phyloP scores from a whole-genome alignment of 1,140 invertebrate genomes.

The Drosophila pectinifera region DNA sequence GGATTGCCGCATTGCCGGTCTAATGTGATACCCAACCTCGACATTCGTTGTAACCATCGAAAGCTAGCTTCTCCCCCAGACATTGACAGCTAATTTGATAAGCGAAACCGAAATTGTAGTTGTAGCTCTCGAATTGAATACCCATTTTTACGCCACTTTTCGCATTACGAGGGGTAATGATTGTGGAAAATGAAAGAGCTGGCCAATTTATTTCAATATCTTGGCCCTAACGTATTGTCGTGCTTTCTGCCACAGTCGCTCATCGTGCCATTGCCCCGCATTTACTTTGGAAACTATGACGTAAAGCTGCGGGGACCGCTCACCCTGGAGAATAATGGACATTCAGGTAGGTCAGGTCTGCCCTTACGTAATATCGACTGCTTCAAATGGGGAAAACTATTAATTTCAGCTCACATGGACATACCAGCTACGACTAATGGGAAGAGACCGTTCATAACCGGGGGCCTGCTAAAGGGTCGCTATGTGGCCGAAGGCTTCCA shows the following conservation, averaged over 20 bases:
- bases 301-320: slow-evolving; percentile 87
- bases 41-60: neutral
- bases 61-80: neutral
- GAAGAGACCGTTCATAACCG: slow-evolving; percentile 87
- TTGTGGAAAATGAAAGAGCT: slow-evolving; percentile 10
- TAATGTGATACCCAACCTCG: neutral
- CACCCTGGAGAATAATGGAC: slow-evolving; percentile 88
- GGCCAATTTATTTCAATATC: slow-evolving; percentile 45
- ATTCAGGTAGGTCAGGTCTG: slow-evolving; percentile 86
- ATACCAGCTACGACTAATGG: slow-evolving; percentile 86
- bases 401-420: slow-evolving; percentile 78
- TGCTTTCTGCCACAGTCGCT: slow-evolving; percentile 85
- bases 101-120: slow-evolving; percentile 34
- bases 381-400: neutral
- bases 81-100: slow-evolving; percentile 55
- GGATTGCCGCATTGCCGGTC: neutral
- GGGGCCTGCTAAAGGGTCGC: slow-evolving; percentile 86
- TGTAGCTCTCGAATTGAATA: slow-evolving; percentile 38
- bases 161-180: slow-evolving; percentile 35
- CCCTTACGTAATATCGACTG: neutral
- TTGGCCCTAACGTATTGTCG: slow-evolving; percentile 66
- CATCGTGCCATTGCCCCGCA: slow-evolving; percentile 87
- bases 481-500: slow-evolving; percentile 88
- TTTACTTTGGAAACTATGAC: slow-evolving; percentile 89
- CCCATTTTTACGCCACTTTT: slow-evolving; percentile 45